Evolutionary conservation across 2,888 invertebrate species (phyloP).

Genomic region (Eupithecia centaureata): DNA sequence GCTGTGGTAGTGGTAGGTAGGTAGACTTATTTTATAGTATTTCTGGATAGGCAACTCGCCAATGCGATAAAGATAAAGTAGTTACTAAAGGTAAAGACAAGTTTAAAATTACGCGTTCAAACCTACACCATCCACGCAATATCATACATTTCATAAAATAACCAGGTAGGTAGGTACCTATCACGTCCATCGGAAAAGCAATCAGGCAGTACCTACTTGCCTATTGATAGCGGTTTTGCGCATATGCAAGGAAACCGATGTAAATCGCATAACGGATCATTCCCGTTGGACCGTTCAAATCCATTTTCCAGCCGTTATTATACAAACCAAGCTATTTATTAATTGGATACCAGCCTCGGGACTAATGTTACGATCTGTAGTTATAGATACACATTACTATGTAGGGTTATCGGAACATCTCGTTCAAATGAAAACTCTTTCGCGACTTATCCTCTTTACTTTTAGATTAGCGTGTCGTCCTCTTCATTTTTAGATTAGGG

Average conservation of each 20-base stretch:
- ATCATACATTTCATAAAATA: neutral
- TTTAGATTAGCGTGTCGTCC: no score
- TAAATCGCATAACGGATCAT: neutral
- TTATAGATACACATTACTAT: no score
- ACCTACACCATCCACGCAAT: neutral
- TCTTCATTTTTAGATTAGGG: no score
- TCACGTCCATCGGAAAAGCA: conserved; percentile 6
- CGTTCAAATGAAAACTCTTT: no score
- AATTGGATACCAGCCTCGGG: neutral
- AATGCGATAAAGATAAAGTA: no score
- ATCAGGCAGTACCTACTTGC: neutral
- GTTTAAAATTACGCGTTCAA: neutral
- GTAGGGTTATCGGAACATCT: no score
- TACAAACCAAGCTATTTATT: neutral
- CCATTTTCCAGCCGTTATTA: neutral
- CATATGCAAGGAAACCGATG: conserved; percentile 2
- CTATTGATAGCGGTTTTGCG: neutral
- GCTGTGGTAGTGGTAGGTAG: no score
- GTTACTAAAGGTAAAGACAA: neutral
- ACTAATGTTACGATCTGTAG: no score
- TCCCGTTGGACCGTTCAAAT: conserved; percentile 5
- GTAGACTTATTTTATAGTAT: no score
- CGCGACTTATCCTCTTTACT: no score
- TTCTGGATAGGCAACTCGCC: no score
- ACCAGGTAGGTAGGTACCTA: no score